These are phyloP conservation scores for Cheumatopsyche charites DNA, from an alignment of 1,140 invertebrate genomes.

Conservation along the genomic window DNA sequence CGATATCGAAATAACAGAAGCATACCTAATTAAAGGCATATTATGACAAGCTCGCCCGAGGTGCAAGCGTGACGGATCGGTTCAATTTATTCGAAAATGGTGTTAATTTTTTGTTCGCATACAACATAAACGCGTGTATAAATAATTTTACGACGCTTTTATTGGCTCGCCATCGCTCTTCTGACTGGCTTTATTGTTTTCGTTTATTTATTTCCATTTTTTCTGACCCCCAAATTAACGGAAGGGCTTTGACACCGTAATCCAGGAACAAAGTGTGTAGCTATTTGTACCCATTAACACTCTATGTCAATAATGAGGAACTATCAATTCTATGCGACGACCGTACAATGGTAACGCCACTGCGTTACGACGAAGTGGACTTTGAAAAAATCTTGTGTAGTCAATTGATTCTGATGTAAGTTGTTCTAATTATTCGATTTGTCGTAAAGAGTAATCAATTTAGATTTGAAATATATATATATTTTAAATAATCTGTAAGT, in stretches of 20 bases:
- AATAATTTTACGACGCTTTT: background rate
- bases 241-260: conserved; percentile 5
- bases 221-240: background rate
- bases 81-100: conserved; percentile 38
- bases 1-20: conserved; percentile 29
- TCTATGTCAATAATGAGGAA: conserved; percentile 45
- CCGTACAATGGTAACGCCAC: too few species aligned
- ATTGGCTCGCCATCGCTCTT: background rate
- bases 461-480: too few species aligned
- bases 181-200: background rate
- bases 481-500: too few species aligned
- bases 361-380: too few species aligned
- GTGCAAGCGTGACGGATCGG: conserved; percentile 39
- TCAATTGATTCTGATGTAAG: too few species aligned
- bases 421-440: too few species aligned
- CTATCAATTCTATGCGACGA: conserved; percentile 42
- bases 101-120: conserved; percentile 23
- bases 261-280: conserved; percentile 29
- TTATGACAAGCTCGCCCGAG: conserved; percentile 38
- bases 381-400: too few species aligned
- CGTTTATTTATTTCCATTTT: background rate
- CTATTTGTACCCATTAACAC: conserved; percentile 45
- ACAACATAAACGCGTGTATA: too few species aligned
- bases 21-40: conserved; percentile 37
- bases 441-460: too few species aligned